Conservation (phyloP, 2,888 invertebrate genomes). For the Oscheius myriophilus region DNA sequence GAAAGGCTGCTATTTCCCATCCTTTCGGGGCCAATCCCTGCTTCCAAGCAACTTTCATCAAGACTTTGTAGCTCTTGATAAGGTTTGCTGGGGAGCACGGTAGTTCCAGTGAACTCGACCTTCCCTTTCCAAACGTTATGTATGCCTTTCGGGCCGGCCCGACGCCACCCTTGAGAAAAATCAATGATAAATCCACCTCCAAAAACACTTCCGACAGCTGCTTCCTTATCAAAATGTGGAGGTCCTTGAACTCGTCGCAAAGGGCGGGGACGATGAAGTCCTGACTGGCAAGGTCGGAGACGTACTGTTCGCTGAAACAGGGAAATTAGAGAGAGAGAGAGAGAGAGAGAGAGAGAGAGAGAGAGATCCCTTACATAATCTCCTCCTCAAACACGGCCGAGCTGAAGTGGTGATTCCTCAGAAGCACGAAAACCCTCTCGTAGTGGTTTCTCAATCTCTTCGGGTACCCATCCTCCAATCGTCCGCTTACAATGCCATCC, state of each 20-base stretch:
- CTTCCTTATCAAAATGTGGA: constrained; percentile 1
- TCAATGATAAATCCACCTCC: too few species aligned
- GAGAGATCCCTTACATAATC: constrained; percentile 4
- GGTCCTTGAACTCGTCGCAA: constrained; percentile 10
- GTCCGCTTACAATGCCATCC: constrained; percentile 8
- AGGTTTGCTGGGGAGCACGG: too few species aligned
- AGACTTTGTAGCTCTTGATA: too few species aligned
- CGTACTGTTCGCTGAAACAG: too few species aligned
- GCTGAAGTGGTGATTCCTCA: constrained; percentile 12
- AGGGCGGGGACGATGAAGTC: not conserved
- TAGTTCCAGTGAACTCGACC: too few species aligned
- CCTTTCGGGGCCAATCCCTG: too few species aligned
- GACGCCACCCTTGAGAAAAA: too few species aligned
- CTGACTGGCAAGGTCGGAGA: not conserved
- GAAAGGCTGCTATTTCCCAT: too few species aligned
- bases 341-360: too few species aligned
- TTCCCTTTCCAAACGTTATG: too few species aligned
- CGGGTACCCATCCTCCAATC: constrained; percentile 18
- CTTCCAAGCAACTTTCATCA: too few species aligned
- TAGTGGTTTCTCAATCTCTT: constrained; percentile 13
- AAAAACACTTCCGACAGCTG: constrained; percentile 5
- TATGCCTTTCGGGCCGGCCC: not conserved
- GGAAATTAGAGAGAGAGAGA: too few species aligned
- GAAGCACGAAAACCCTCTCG: constrained; percentile 7
- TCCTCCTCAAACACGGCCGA: not conserved